Percentiles rank a stretch among this genome's conserved stretches.
Evolutionary conservation across 2,888 invertebrate genomes (phyloP).

Genomic region (Protula sp.): DNA sequence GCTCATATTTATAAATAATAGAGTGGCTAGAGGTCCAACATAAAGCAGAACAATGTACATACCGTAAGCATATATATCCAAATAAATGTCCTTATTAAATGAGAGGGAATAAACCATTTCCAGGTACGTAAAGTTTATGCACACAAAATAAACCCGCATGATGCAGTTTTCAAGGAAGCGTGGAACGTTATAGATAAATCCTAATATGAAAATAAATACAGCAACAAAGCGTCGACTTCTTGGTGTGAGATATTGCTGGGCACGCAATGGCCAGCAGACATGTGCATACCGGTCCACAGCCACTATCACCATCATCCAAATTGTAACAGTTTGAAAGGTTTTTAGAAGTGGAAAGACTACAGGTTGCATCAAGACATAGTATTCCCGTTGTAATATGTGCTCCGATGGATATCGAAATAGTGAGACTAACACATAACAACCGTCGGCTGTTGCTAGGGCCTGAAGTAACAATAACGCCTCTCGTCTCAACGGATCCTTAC

Average conservation of each 20-base stretch:
- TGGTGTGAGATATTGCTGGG: constrained; percentile 15
- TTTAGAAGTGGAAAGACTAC: constrained; percentile 20
- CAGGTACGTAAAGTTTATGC: background rate
- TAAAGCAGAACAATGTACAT: constrained; percentile 20
- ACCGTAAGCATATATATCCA: constrained; percentile 18
- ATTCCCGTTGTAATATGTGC: constrained; percentile 9
- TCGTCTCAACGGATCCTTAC: constrained; percentile 17
- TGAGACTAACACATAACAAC: constrained; percentile 16
- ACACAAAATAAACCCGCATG: constrained; percentile 3
- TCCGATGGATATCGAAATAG: constrained; percentile 21
- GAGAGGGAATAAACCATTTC: constrained; percentile 12
- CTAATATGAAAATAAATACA: constrained; percentile 12
- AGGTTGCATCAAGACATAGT: constrained; percentile 15
- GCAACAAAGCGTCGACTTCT: constrained; percentile 8
- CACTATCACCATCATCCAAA: constrained; percentile 25
- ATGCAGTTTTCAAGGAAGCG: constrained; percentile 20
- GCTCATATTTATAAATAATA: constrained; percentile 16
- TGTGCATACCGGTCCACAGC: constrained; percentile 23
- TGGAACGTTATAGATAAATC: constrained; percentile 20
- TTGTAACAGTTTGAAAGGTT: constrained; percentile 22
- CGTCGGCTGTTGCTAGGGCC: constrained; percentile 20
- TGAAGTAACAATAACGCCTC: constrained; percentile 16
- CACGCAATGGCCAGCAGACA: constrained; percentile 19
- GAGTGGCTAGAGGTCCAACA: constrained; percentile 15
- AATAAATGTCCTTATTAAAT: constrained; percentile 16